Conservation (phyloP, 53 echinoderm and acorn worm genomes). For the Patiria pectinifera region DNA sequence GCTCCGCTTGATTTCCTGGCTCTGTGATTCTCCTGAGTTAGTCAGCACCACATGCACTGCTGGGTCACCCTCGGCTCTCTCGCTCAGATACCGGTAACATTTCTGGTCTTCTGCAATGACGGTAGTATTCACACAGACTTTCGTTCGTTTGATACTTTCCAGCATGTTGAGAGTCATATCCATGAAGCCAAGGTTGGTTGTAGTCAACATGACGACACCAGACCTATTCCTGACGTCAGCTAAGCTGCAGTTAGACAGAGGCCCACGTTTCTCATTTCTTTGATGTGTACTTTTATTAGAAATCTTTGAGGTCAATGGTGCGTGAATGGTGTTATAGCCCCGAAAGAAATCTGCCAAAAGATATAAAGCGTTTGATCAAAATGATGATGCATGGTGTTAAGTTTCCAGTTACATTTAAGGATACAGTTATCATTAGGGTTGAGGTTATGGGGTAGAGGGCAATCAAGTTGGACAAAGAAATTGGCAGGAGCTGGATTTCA, state of each 20-base stretch:
- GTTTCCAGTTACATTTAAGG: too few species aligned
- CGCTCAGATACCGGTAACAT: neutral
- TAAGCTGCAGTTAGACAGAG: slow-evolving; percentile 10
- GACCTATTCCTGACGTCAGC: neutral
- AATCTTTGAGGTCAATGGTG: too few species aligned
- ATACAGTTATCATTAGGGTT: too few species aligned
- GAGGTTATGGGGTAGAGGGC: too few species aligned
- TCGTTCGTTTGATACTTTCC: slow-evolving; percentile 14
- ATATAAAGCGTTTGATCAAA: too few species aligned
- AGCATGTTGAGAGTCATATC: slow-evolving; percentile 39
- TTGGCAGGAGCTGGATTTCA: neutral
- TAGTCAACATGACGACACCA: slow-evolving; percentile 5
- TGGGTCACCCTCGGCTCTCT: slow-evolving; percentile 12
- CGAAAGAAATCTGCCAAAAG: too few species aligned
- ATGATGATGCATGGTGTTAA: too few species aligned
- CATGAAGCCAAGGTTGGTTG: slow-evolving; percentile 24
- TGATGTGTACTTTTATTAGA: too few species aligned
- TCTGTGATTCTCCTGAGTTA: neutral
- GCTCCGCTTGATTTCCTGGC: neutral
- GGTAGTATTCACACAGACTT: slow-evolving; percentile 29
- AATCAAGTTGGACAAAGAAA: neutral
- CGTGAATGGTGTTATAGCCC: too few species aligned
- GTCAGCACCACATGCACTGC: slow-evolving; percentile 12
- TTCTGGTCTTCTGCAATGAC: slow-evolving; percentile 34
- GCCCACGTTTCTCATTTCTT: neutral